Conservation (phyloP, 2,113 vertebrate species). For the Gadus macrocephalus region DNA sequence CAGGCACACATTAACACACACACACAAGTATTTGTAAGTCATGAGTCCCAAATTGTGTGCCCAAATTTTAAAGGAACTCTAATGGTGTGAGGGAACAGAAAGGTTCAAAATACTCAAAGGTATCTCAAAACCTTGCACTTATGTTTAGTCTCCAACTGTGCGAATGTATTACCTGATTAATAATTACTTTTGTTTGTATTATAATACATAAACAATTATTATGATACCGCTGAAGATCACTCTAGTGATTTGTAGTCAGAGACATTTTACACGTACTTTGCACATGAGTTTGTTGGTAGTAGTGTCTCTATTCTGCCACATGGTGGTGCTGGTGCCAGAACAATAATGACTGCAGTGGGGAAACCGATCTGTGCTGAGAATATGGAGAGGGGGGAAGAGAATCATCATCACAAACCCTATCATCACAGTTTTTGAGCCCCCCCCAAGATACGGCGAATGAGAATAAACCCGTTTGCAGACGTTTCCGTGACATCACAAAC, state of each 20-base stretch:
- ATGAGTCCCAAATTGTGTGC: background rate
- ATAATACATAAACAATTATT: no score
- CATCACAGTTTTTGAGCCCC: constrained; percentile 23
- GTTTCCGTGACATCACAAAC: background rate
- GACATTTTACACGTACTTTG: no score
- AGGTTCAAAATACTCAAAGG: no score
- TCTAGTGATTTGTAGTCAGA: no score
- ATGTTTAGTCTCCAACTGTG: no score
- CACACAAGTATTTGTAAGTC: background rate
- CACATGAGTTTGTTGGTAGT: background rate
- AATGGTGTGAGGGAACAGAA: no score
- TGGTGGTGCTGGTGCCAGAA: constrained; percentile 58
- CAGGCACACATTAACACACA: background rate
- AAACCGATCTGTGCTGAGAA: constrained; percentile 20
- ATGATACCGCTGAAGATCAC: no score
- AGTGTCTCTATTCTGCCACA: constrained; percentile 41
- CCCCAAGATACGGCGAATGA: constrained; percentile 41
- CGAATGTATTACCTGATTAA: no score
- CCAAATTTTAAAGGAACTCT: background rate
- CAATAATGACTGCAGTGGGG: constrained; percentile 29
- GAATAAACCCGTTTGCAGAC: constrained; percentile 28
- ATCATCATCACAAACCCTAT: no score
- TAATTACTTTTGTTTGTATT: no score
- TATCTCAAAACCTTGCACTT: no score
- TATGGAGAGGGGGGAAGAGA: constrained; percentile 30